Conservation (phyloP, 2,888 invertebrate genomes). For the Andricus quercusramuli region DNA sequence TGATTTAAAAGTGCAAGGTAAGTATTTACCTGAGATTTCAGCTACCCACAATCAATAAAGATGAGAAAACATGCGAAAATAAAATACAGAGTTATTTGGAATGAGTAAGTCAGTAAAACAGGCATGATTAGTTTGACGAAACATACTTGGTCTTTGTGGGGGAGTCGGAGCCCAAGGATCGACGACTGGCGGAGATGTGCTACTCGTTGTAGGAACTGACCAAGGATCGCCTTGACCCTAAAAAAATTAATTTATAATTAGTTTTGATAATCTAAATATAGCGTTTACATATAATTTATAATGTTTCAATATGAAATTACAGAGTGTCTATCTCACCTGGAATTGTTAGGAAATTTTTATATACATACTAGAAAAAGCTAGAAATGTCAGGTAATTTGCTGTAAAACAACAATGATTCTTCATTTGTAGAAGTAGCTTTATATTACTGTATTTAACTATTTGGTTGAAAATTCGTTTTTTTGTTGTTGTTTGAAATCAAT, state of each 20-base stretch:
- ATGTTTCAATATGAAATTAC: too few relatives aligned
- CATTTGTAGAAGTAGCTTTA: too few relatives aligned
- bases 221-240: slow-evolving; percentile 82
- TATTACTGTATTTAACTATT: too few relatives aligned
- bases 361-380: too few relatives aligned
- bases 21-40: slow-evolving; percentile 60
- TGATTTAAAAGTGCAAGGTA: slow-evolving; percentile 13
- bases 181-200: slow-evolving; percentile 70
- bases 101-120: slow-evolving; percentile 41
- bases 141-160: slow-evolving; percentile 74
- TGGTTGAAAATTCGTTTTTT: too few relatives aligned
- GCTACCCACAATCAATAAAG: slow-evolving; percentile 54
- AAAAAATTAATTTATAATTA: slow-evolving; percentile 56
- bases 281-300: neutral
- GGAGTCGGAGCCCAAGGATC: slow-evolving; percentile 84
- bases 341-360: too few relatives aligned
- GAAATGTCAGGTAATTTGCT: too few relatives aligned
- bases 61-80: slow-evolving; percentile 58
- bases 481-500: too few relatives aligned
- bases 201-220: slow-evolving; percentile 80
- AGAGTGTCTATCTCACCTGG: too few relatives aligned
- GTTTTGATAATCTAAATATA: neutral
- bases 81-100: slow-evolving; percentile 44
- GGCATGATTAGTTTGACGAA: slow-evolving; percentile 18
- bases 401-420: too few relatives aligned